A percentile compares a stretch with the other conserved stretches of the same genome.
phyloP scores from a whole-genome alignment of 2,888 invertebrate species.

The Andrena marginata region DNA sequence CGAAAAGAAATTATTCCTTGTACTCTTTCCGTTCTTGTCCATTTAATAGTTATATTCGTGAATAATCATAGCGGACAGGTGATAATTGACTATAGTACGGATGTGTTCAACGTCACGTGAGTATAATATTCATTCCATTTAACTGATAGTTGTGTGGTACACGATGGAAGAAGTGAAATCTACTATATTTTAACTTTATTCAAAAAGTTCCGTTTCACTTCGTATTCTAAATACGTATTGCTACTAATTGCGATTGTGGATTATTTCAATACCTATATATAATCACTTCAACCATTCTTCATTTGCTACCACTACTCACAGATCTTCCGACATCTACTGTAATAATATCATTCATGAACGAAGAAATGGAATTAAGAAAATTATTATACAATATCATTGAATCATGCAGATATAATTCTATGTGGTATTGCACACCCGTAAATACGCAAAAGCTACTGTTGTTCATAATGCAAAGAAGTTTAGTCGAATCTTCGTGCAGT shows the following conservation, averaged over 20 bases:
- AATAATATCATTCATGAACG: background rate
- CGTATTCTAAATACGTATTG: too few species aligned
- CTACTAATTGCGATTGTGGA: too few species aligned
- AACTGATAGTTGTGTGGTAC: background rate
- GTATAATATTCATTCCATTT: background rate
- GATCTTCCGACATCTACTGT: background rate
- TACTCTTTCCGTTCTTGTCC: background rate
- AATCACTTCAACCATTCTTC: too few species aligned
- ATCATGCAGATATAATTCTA: constrained; percentile 39
- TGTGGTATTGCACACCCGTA: constrained; percentile 32
- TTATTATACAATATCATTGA: background rate
- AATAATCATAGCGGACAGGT: constrained; percentile 4
- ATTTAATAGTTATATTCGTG: background rate
- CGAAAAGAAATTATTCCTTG: too few species aligned
- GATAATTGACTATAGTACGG: background rate
- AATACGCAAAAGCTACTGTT: constrained; percentile 43
- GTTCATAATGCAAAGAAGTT: constrained; percentile 20
- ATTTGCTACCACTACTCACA: background rate
- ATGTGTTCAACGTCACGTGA: constrained; percentile 7
- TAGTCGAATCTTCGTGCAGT: background rate
- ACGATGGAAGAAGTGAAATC: background rate
- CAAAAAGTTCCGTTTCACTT: too few species aligned
- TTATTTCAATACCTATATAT: too few species aligned
- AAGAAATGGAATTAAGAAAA: background rate
- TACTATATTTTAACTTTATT: too few species aligned